Evolutionary conservation across 2,888 invertebrate species (phyloP).

Genomic region (Pachycephus smyrnensis): DNA sequence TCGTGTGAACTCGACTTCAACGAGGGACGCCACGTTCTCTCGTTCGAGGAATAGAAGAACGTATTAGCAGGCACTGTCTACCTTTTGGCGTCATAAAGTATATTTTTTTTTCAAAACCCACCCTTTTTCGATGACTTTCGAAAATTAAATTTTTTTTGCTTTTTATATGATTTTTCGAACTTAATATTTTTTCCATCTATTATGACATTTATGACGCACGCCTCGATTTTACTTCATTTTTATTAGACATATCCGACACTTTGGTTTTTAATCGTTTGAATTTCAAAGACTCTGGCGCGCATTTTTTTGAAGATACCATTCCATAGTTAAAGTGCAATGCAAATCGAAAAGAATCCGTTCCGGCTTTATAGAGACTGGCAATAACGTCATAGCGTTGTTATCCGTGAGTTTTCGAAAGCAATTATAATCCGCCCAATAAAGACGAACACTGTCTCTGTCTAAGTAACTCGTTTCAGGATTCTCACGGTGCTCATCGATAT

Average conservation of each 20-base stretch:
- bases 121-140: no score
- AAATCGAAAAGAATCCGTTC: not conserved
- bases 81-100: no score
- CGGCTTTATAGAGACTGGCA: not conserved
- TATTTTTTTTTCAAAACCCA: no score
- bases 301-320: not conserved
- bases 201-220: no score
- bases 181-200: no score
- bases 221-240: no score
- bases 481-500: not conserved
- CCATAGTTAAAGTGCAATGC: not conserved
- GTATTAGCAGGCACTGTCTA: not conserved
- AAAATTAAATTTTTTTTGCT: no score
- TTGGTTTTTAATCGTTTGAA: not conserved
- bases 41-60: not conserved
- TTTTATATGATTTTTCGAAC: no score
- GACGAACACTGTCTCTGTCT: not conserved
- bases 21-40: not conserved
- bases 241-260: no score
- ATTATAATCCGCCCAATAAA: not conserved
- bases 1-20: not conserved
- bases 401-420: slow-evolving; percentile 4
- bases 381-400: not conserved
- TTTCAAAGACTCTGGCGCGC: not conserved
- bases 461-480: not conserved